These are phyloP conservation scores for Drosophila nr. perissopoda DNA, from an alignment of 2,888 invertebrate species.

Conservation along the genomic window DNA sequence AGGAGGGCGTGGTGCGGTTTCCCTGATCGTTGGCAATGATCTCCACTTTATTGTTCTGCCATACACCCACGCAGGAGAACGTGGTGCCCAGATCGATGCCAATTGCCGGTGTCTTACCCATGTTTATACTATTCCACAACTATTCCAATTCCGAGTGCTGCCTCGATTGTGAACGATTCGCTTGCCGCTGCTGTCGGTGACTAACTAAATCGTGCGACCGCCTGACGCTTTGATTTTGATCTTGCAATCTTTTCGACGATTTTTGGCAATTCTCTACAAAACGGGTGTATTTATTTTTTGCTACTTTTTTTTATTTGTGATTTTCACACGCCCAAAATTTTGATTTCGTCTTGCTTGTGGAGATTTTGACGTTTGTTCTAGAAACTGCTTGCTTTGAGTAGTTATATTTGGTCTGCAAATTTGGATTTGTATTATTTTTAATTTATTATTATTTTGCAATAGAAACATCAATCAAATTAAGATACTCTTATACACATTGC, in stretches of 20 bases:
- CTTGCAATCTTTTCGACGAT: conserved; percentile 32
- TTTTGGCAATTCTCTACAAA: conserved; percentile 42
- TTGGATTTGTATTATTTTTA: conserved; percentile 15
- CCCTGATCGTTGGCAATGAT: conserved; percentile 96
- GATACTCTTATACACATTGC: not conserved
- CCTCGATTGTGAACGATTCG: conserved; percentile 5
- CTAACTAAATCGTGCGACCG: conserved; percentile 44
- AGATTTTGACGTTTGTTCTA: conserved; percentile 56
- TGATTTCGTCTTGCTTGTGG: conserved; percentile 45
- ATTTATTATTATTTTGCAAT: conserved; percentile 26
- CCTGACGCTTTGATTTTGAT: conserved; percentile 49
- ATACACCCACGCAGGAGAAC: conserved; percentile 94
- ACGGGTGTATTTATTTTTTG: conserved; percentile 22
- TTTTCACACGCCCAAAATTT: conserved; percentile 53
- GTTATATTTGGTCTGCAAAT: conserved; percentile 33
- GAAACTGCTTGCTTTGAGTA: conserved; percentile 43
- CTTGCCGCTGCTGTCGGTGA: conserved; percentile 22
- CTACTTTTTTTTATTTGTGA: conserved; percentile 9
- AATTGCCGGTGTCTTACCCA: conserved; percentile 87
- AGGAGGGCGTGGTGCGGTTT: conserved; percentile 94
- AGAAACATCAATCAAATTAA: conserved; percentile 21
- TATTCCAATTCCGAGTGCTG: conserved; percentile 5
- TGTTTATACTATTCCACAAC: conserved; percentile 40
- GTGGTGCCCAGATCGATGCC: conserved; percentile 95
- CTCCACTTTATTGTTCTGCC: conserved; percentile 92